Base-by-base conservation (phyloP, 2,797 vertebrate genomes). In the Acrocephalus scirpaceus region DNA sequence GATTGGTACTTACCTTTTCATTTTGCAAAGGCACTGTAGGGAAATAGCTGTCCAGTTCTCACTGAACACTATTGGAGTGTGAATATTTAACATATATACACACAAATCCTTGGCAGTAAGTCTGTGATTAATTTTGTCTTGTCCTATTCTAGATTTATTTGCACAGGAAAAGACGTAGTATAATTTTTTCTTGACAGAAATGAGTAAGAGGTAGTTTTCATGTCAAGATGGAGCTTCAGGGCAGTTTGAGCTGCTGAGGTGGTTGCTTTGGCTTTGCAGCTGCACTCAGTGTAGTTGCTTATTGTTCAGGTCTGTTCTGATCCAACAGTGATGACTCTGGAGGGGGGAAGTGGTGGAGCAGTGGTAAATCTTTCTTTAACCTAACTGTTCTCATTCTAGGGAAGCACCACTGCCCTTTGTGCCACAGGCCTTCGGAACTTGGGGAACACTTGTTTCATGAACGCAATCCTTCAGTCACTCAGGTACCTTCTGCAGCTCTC, bases 401-500 rank as follows among this genome's bases (percentile, higher is more conserved):
- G 98, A 65, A 98, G 98, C 47, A 93, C 98, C 85, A 86, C 97
- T 50, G 98, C 98, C 86, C 97, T 99, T 45, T 98, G 98, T 93
- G 99, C 99, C 64, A 99, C 99, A 27, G 99, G 99, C 88, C 98
- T 99, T 45, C 98, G 99, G 75, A 99, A 99, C 96, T 96, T 99
- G 88, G 99, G 99, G 72, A 99, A 99, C 97, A 99, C 99, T 0
- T 99, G 99, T 97, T 99, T 99, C 96, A 99, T 99, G 99, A 99
- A 99, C 6, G 99, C 99, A 51, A 99, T 99, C 92, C 98, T 99
- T 71, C 99, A 99, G 98, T 99, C 99, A 0, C 99, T 99, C 98
- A 99, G 99, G 99, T 99, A 98, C 97, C 7, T 47, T n/a, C 2
- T 0, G 0, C 32, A 75, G 61, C 62, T 64, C 51, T 69, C 36